phyloP scores from a whole-genome alignment of 1,140 invertebrate genomes.

The Drosophila sp. region DNA sequence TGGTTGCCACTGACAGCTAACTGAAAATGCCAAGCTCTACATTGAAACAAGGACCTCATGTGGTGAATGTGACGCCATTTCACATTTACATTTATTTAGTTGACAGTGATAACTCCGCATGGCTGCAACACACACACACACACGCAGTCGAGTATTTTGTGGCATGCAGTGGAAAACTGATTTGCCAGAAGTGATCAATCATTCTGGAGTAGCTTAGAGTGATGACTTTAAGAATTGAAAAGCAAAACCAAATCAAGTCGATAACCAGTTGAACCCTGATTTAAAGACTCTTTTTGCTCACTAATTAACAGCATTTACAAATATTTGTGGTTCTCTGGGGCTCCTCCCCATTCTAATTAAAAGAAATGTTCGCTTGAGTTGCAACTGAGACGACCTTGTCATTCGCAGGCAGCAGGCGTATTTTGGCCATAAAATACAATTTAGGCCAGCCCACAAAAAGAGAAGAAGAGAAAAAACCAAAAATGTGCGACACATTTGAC shows the following conservation, averaged over 20 bases:
- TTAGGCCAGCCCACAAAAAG: constrained; percentile 36
- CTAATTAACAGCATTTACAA: constrained; percentile 2
- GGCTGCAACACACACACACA: neutral
- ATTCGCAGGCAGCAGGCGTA: constrained; percentile 55
- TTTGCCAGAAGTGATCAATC: too few species aligned
- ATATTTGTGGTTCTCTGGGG: neutral
- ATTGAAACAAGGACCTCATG: constrained; percentile 16
- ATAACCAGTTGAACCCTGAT: neutral
- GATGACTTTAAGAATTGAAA: neutral
- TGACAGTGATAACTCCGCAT: neutral
- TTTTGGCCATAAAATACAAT: constrained; percentile 77
- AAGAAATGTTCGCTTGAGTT: constrained; percentile 25
- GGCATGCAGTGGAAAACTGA: neutral
- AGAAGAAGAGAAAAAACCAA: constrained; percentile 16
- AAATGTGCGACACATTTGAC: constrained; percentile 73
- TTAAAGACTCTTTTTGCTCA: neutral
- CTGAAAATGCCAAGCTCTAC: neutral
- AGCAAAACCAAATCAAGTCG: too few species aligned
- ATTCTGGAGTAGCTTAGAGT: too few species aligned
- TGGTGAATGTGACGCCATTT: constrained; percentile 14
- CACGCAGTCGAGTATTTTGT: neutral
- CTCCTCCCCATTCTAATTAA: constrained; percentile 39
- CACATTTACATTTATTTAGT: constrained; percentile 21
- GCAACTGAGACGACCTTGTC: constrained; percentile 18
- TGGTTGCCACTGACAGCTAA: constrained; percentile 6